Base-by-base conservation (phyloP, 2,888 invertebrate genomes). In the Patella depressa region DNA sequence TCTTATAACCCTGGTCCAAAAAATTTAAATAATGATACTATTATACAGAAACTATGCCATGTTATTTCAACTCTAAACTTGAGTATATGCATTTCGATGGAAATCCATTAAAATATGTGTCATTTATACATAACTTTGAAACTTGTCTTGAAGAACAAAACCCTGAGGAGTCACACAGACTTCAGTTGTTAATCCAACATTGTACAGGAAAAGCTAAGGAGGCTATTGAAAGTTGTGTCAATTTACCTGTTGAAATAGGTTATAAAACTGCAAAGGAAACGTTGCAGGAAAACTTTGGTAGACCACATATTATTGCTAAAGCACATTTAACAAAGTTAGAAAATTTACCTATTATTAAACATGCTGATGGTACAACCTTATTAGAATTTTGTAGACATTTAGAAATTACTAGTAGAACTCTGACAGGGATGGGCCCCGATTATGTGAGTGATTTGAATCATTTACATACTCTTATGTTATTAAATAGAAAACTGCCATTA, bases 151-250 rank as follows among this genome's bases (percentile, higher is more conserved):
- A 59, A 19, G 17, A 14, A n/a, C 7, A 14, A n/a, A 59, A 59
- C 19, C 59, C 59, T 1, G 59, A 59, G 3, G 59, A 59, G 19
- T 59, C 59, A 7, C 59, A n/a, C 59, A 59, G 17, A 3, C 19
- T 59, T 2, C 59, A 59, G 11, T 19, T 59, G 17, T 59, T 59
- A 7, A 59, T 59, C 9, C 59, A 59, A n/a, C 59, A 59, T 17
- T 59, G 59, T 14, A 14, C 12, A n/a, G 59, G 17, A n/a, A 59
- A 59, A 2, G 59, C 59, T 17, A 59, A 19, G 19, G 59, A 59
- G n/a, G 59, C 59, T 19, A 59, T 59, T n/a, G 59, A 59, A 59
- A n/a, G 59, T 59, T 59, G 59, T n/a, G 59, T 59, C 11, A 59
- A 59, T 59, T 59, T 59, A 59, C 19, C 59, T 7, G n/a, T 19